Evolutionary conservation across 2,797 vertebrate species (phyloP), one percentile per base, ranked within the genome.

Genomic region (Vespertilio murinus): DNA sequence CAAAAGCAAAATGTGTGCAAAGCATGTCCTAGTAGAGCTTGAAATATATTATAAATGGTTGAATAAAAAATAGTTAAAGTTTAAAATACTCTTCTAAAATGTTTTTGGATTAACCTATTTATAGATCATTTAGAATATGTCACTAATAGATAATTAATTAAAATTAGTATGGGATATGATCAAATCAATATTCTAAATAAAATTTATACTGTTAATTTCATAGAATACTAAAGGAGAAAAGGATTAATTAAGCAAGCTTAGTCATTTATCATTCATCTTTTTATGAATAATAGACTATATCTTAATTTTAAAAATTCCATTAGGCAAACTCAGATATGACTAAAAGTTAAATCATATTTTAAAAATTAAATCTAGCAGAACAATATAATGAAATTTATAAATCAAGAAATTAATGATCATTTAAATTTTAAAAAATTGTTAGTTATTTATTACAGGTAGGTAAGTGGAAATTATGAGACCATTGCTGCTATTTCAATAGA

Each of bases 301-400:
- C 38, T 81, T 87, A 75, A 87, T 74, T 90, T 86, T 0, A 59
- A 81, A 91, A 69, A 81, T 70, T 87, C 33, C 45, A 54, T 12
- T 54, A 69, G 22, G 49, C 13, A 69, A 87, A 59, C 40, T 86
- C 22, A 67, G 17, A 52, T 75, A 23, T 38, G 40, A 91, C 81
- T 75, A 87, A 87, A 61, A 33, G 6, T 49, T 91, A 87, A 80
- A 69, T 47, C 28, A 81, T 30, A 61, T 22, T 81, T 42, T 67
- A 49, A 40, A 81, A 86, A 52, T 87, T 87, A 73, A 40, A 33
- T 75, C 40, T 80, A 69, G 38, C 17, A 65, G 65, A 73, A 33
- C 20, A 94, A 56, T 86, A 79, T 74, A 90, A 86, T 86, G 38
- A 94, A 90, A 94, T 86, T 90, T 10, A 56, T 67, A 90, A 73